Evolutionary conservation across 2,797 vertebrate genomes (phyloP), one percentile per base, ranked within the genome.

Genomic region (Pipistrellus pygmaeus): DNA sequence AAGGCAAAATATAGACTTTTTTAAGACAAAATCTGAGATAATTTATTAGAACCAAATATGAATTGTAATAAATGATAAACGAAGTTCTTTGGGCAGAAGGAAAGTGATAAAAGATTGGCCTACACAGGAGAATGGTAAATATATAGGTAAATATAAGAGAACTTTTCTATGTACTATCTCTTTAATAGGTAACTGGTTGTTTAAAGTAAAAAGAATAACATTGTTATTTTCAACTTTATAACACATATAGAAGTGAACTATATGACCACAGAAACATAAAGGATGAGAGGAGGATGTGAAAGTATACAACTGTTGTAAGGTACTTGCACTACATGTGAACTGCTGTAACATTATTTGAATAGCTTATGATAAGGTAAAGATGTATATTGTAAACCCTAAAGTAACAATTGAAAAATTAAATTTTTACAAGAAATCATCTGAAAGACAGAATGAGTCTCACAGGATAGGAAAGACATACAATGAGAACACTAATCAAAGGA

Each of bases 291-390:
- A 10, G 5, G 27, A 82, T 25, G 0, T 66, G 2, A 85, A 89
- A 91, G 5, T 83, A 38, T 51, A 38, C 8, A 23, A 53, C 48
- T 66, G 8, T 71, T 69, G 20, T 84, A 73, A 76, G 25, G 4
- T 32, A 88, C 21, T 93, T 85, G 75, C 5, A 14, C 8, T 68
- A 18, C 84, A 83, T 84, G 2, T 21, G 38, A 84, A 73, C 9
- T 84, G 32, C 38, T 55, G 35, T 27, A 15, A 80, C 57, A 88
- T 81, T 73, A 93, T 76, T 78, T 93, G 15, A 91, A 80, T 62
- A 85, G 13, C 64, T 88, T 88, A n/a, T 72, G 27, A 25, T 85
- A 85, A 91, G 14, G 57, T 95, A 88, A 93, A 88, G 27, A 27
- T 46, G 6, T 82, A 72, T 35, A 83, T 48, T 66, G 2, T 87